A percentile compares a stretch with the other conserved stretches of the same genome.
Evolutionary conservation across 2,113 vertebrate genomes (phyloP).

Genomic region (Daboia siamensis): DNA sequence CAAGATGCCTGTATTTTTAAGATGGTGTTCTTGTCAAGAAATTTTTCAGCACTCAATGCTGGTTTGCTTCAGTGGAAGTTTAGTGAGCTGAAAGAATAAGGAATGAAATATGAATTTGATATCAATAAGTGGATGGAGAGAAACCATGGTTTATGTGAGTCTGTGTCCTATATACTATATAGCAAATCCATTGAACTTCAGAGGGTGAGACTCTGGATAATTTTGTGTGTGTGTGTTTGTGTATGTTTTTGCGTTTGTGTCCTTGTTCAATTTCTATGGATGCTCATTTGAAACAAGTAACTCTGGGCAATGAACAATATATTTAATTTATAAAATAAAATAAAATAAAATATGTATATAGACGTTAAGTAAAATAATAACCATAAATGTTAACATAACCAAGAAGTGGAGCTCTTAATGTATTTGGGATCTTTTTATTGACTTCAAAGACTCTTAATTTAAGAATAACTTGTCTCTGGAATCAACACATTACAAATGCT

Average conservation of each 20-base stretch:
- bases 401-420: background rate
- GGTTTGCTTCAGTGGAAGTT: background rate
- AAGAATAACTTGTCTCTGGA: background rate
- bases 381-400: background rate
- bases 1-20: constrained; percentile 30
- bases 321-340: background rate
- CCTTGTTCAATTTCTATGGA: background rate
- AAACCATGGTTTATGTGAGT: background rate
- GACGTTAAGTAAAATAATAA: background rate
- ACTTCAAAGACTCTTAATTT: background rate
- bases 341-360: background rate
- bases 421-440: background rate
- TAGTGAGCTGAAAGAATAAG: background rate
- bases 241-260: background rate
- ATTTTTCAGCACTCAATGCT: background rate
- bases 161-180: background rate
- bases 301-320: background rate
- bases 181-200: background rate
- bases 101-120: background rate
- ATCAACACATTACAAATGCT: background rate
- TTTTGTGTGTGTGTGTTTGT: too few relatives aligned
- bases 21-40: constrained; percentile 5
- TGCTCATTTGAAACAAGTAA: background rate
- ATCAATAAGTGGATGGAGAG: background rate
- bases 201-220: background rate